Conservation (phyloP, 2,888 invertebrate genomes). For the Neocrepidodera transversa region DNA sequence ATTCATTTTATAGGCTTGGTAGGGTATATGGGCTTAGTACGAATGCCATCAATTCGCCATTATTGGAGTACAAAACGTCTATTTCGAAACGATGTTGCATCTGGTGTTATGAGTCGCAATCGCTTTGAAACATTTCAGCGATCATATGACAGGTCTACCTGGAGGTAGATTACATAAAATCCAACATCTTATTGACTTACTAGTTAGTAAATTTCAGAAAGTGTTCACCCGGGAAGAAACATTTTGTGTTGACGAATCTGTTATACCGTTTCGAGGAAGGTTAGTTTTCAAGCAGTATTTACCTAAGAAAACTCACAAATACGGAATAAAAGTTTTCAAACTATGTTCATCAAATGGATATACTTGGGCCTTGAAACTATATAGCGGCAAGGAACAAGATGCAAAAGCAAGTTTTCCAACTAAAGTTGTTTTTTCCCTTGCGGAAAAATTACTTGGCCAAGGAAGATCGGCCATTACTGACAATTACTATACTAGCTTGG, state of each 20-base stretch:
- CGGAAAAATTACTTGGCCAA: no score
- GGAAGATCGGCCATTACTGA: no score
- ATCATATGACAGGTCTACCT: neutral
- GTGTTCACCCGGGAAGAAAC: neutral
- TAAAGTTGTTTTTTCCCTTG: neutral
- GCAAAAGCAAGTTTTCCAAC: neutral
- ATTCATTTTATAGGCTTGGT: neutral
- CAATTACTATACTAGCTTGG: no score
- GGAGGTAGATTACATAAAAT: conserved; percentile 1
- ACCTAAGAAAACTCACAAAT: no score
- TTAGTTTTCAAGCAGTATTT: conserved; percentile 25
- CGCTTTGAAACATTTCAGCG: conserved; percentile 14
- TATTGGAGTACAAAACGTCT: conserved; percentile 2
- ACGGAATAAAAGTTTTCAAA: conserved; percentile 10
- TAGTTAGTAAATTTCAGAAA: conserved; percentile 15
- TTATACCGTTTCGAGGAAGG: conserved; percentile 19
- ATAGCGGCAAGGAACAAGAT: conserved; percentile 11
- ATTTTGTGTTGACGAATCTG: conserved; percentile 23
- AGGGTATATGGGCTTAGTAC: conserved; percentile 1
- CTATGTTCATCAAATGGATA: conserved; percentile 13
- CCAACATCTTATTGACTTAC: neutral
- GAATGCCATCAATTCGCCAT: neutral
- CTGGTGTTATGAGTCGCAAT: conserved; percentile 4
- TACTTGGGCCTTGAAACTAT: conserved; percentile 28
- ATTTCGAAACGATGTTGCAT: neutral